Base-by-base conservation (phyloP, 2,888 invertebrate genomes). In the Caenorhabditis imperialis region DNA sequence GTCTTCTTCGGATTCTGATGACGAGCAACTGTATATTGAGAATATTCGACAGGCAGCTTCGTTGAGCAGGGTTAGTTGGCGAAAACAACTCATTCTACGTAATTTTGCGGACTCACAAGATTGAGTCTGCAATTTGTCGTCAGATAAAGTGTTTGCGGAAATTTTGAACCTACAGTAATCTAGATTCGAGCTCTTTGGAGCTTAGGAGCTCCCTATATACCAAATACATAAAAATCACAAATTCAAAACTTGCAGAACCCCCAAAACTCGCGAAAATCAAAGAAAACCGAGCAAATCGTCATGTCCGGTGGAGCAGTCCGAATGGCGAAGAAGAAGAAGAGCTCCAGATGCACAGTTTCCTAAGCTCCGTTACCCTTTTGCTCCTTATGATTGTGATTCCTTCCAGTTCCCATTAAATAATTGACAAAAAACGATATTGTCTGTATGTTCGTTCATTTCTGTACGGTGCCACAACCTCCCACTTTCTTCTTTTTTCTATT, bases 41-140 rank as follows among this genome's bases (percentile, higher is more conserved):
- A 71, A 78, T 45, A 38, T 77, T 23, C 69, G 77, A 75, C 72
- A 72, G 1, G 81, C 78, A 6, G 78, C 78, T 12, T 76, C 78
- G 5, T 38, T 78, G 22, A 76, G 69, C 47, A 44, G 75, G 37
- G 76, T 78, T 22, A 38, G 57, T n/a, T n/a, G n/a, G n/a, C n/a
- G n/a, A n/a, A n/a, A n/a, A n/a, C n/a, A n/a, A n/a, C n/a, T n/a
- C n/a, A n/a, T n/a, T n/a, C n/a, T n/a, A n/a, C n/a, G n/a, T n/a
- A n/a, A n/a, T n/a, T n/a, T n/a, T n/a, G n/a, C n/a, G n/a, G n/a
- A n/a, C n/a, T n/a, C n/a, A n/a, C n/a, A n/a, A n/a, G n/a, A n/a
- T n/a, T n/a, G n/a, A n/a, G n/a, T n/a, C n/a, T n/a, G n/a, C n/a
- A n/a, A n/a, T n/a, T n/a, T n/a, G n/a, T n/a, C n/a, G n/a, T n/a